A percentile compares a stretch with the other conserved stretches of the same genome.
Evolutionary conservation across 2,888 invertebrate species (phyloP).

Genomic region (Cylindroiulus punctatus): DNA sequence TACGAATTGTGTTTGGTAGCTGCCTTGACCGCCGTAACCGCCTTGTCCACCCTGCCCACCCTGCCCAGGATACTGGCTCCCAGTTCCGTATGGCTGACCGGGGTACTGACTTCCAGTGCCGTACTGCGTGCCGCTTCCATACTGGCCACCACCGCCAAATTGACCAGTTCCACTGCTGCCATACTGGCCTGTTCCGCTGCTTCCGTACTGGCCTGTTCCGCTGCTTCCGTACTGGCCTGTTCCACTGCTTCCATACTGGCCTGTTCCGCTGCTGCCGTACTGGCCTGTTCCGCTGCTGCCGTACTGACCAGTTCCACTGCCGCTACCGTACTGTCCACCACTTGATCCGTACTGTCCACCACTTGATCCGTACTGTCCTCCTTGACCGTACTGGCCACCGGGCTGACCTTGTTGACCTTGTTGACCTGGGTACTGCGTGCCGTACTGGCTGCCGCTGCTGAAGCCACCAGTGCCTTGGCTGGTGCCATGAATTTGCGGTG

Average conservation of each 20-base stretch:
- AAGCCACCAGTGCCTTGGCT: slow-evolving; percentile 26
- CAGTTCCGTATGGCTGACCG: slow-evolving; percentile 43
- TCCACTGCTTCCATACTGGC: slow-evolving; percentile 43
- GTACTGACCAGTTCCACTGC: slow-evolving; percentile 51
- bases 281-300: slow-evolving; percentile 50
- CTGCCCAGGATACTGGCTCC: slow-evolving; percentile 33
- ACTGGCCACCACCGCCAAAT: slow-evolving; percentile 51
- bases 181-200: slow-evolving; percentile 44
- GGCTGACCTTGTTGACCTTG: slow-evolving; percentile 51
- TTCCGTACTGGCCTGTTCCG: slow-evolving; percentile 36
- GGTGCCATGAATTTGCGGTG: slow-evolving; percentile 53
- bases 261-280: slow-evolving; percentile 20
- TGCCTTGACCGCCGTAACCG: slow-evolving; percentile 55
- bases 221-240: slow-evolving; percentile 49
- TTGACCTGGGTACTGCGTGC: slow-evolving; percentile 46
- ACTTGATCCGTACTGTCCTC: slow-evolving; percentile 48
- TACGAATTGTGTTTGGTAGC: slow-evolving; percentile 54
- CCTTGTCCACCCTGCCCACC: neutral
- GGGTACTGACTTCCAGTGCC: slow-evolving; percentile 49
- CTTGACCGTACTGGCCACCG: slow-evolving; percentile 54
- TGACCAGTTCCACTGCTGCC: slow-evolving; percentile 49
- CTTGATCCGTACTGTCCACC: slow-evolving; percentile 51
- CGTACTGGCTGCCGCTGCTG: slow-evolving; percentile 54
- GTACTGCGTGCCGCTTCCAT: neutral
- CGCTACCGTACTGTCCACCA: slow-evolving; percentile 50